Evolutionary conservation across 2,797 vertebrate genomes (phyloP).

Genomic region (Anguilla pacifica): DNA sequence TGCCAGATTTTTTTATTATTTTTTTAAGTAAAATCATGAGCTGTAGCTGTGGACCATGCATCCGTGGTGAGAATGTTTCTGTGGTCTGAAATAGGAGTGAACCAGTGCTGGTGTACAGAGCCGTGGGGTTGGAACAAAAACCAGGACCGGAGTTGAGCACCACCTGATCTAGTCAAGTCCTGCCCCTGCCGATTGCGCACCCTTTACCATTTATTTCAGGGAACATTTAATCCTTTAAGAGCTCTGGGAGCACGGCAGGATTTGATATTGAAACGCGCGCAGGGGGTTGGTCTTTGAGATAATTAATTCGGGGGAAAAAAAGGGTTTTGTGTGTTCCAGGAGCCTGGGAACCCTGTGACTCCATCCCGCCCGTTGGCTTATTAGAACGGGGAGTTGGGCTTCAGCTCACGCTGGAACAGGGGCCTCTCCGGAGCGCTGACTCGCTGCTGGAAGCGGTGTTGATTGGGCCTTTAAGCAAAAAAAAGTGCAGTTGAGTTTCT

Average conservation of each 20-base stretch:
- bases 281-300: background rate
- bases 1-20: too few species aligned
- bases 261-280: background rate
- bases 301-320: background rate
- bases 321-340: background rate
- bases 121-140: too few species aligned
- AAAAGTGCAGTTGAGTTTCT: background rate
- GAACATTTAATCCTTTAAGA: background rate
- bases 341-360: background rate
- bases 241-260: background rate
- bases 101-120: too few species aligned
- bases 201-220: background rate
- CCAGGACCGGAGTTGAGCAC: too few species aligned
- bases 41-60: too few species aligned
- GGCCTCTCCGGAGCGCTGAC: background rate
- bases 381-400: background rate
- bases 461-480: background rate
- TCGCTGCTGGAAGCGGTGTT: background rate
- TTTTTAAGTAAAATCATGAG: too few species aligned
- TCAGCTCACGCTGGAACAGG: background rate
- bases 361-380: background rate
- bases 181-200: background rate
- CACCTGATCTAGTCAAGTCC: too few species aligned
- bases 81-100: too few species aligned
- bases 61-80: too few species aligned